phyloP scores from a whole-genome alignment of 2,797 vertebrate species.

The Choloepus didactylus region DNA sequence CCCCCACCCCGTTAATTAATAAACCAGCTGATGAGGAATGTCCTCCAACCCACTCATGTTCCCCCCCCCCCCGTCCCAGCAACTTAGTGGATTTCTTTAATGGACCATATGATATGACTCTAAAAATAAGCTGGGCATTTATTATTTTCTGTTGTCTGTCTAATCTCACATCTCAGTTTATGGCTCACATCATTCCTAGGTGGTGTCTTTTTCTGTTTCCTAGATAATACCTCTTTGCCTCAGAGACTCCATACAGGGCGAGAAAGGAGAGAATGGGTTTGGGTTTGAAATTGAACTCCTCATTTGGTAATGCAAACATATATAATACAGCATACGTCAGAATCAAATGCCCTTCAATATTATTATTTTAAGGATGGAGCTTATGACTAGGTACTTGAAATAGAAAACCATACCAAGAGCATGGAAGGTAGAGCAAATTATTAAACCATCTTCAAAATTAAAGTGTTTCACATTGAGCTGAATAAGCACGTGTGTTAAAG shows the following conservation, averaged over 20 bases:
- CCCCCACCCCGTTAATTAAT: background rate
- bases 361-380: background rate
- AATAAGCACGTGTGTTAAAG: background rate
- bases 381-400: background rate
- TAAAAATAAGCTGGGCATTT: background rate
- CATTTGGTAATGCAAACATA: background rate
- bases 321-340: background rate
- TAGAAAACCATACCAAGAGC: background rate
- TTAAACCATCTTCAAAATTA: background rate
- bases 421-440: background rate
- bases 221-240: background rate
- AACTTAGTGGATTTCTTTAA: background rate
- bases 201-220: background rate
- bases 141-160: background rate
- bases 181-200: background rate
- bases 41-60: background rate
- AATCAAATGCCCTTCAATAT: background rate
- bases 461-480: background rate
- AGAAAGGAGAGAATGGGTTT: background rate
- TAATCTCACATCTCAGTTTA: rapidly evolving
- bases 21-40: background rate
- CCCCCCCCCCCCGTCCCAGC: background rate
- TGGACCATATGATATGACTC: background rate
- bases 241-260: background rate
- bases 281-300: slow-evolving; percentile 26